phyloP scores from a whole-genome alignment of 2,797 vertebrate species.

The Pseudotriccus pelzelni region DNA sequence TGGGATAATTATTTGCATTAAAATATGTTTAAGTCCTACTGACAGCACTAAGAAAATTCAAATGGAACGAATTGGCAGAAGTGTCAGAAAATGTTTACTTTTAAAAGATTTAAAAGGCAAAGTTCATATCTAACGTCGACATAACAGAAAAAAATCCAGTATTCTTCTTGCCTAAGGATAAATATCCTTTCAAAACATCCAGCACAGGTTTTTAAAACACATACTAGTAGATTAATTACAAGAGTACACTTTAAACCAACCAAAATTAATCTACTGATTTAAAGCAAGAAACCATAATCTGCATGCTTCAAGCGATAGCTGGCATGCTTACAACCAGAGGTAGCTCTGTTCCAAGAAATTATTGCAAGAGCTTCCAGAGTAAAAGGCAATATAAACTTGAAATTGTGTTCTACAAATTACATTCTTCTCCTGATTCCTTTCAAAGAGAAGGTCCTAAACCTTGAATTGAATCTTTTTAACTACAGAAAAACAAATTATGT shows the following conservation, averaged over 20 bases:
- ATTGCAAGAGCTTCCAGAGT: background rate
- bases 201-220: slow-evolving; percentile 56
- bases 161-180: slow-evolving; percentile 32
- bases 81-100: slow-evolving; percentile 50
- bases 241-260: slow-evolving; percentile 16
- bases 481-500: background rate
- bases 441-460: background rate
- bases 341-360: slow-evolving; percentile 30
- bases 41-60: slow-evolving; percentile 38
- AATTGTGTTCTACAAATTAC: background rate
- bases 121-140: background rate
- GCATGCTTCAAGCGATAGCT: slow-evolving; percentile 7
- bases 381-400: slow-evolving; percentile 9
- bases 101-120: slow-evolving; percentile 39
- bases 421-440: background rate
- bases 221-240: slow-evolving; percentile 49
- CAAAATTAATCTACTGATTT: slow-evolving; percentile 45
- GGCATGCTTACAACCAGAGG: slow-evolving; percentile 9
- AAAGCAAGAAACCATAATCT: slow-evolving; percentile 41
- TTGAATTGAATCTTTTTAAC: background rate
- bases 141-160: slow-evolving; percentile 33
- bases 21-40: slow-evolving; percentile 40
- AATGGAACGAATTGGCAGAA: slow-evolving; percentile 42
- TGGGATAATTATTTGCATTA: slow-evolving; percentile 52
- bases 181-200: slow-evolving; percentile 53